Conservation (phyloP, 2,797 vertebrate genomes). For the Malacoctenus gilli region DNA sequence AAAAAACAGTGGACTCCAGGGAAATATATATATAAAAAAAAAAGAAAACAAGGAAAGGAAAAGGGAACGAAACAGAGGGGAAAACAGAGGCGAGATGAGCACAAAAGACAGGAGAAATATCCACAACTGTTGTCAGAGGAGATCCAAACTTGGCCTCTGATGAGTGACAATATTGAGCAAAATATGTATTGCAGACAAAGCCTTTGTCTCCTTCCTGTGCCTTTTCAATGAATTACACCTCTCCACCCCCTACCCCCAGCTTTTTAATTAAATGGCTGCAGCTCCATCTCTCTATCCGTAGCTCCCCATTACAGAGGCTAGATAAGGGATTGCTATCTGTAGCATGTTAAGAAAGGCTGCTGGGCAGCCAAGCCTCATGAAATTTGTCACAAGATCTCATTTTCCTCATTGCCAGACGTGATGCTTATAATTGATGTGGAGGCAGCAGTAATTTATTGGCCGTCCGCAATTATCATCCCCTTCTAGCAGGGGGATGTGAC, state of each 20-base stretch:
- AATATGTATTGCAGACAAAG: constrained; percentile 88
- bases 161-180: constrained; percentile 82
- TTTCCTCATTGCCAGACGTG: constrained; percentile 89
- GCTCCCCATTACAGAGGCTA: constrained; percentile 89
- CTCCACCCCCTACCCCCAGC: constrained; percentile 72
- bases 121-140: constrained; percentile 74
- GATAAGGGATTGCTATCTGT: constrained; percentile 92
- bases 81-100: constrained; percentile 50
- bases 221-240: constrained; percentile 87
- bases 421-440: constrained; percentile 90
- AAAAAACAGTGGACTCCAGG: constrained; percentile 75
- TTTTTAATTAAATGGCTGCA: constrained; percentile 97
- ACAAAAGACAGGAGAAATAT: constrained; percentile 67
- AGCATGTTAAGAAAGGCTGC: constrained; percentile 90
- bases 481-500: constrained; percentile 87
- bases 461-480: constrained; percentile 87
- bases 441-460: constrained; percentile 90
- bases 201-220: constrained; percentile 86
- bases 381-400: constrained; percentile 89
- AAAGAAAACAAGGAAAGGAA: constrained; percentile 58
- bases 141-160: constrained; percentile 75
- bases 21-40: no score
- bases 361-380: constrained; percentile 85
- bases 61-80: constrained; percentile 48
- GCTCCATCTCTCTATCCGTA: constrained; percentile 89